phyloP scores from a whole-genome alignment of 2,888 invertebrate species.

The Poecilus cupreus region DNA sequence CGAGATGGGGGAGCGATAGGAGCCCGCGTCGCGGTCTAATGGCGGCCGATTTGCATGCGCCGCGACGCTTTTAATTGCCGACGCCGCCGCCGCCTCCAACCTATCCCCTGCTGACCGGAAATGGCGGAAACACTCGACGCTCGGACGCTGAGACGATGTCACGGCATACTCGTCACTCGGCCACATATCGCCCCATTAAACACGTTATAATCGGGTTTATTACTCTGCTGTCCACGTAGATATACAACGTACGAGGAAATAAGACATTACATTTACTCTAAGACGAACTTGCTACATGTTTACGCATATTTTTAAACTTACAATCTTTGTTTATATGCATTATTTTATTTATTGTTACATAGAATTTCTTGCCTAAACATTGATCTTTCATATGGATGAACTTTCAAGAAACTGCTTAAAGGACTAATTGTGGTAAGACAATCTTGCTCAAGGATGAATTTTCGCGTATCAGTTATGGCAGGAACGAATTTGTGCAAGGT shows the following conservation, averaged over 20 bases:
- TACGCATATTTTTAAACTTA: neutral
- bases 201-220: too few relatives aligned
- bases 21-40: neutral
- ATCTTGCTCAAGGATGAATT: too few relatives aligned
- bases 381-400: too few relatives aligned
- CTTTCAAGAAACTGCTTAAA: too few relatives aligned
- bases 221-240: neutral
- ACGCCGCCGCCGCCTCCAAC: neutral
- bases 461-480: too few relatives aligned
- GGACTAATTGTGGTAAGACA: too few relatives aligned
- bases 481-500: too few relatives aligned
- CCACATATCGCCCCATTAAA: too few relatives aligned
- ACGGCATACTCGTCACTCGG: neutral
- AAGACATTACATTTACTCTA: too few relatives aligned
- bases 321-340: neutral
- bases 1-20: conserved; percentile 18
- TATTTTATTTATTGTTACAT: too few relatives aligned
- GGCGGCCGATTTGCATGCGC: conserved; percentile 28
- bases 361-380: too few relatives aligned
- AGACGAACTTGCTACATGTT: neutral
- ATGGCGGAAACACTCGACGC: neutral
- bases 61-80: conserved; percentile 36
- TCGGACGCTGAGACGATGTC: neutral
- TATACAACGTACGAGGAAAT: neutral
- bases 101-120: conserved; percentile 26